Conservation (phyloP, 1,140 invertebrate genomes). For the Leucophenga varia region DNA sequence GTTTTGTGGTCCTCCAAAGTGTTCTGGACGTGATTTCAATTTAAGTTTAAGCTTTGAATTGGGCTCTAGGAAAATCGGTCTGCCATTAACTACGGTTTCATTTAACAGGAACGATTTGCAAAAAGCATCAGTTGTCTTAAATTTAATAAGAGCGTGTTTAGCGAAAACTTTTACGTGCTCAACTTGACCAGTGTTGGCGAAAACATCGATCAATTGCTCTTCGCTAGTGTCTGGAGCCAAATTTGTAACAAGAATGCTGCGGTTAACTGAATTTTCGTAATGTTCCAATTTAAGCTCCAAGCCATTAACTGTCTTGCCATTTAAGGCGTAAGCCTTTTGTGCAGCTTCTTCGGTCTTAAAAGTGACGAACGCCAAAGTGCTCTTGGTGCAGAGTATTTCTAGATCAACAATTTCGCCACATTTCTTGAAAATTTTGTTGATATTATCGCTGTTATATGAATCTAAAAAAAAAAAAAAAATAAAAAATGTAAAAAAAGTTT, state of each 20-base stretch:
- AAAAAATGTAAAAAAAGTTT: no score
- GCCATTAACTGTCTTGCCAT: constrained; percentile 26
- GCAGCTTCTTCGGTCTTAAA: constrained; percentile 21
- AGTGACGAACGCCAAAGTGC: constrained; percentile 30
- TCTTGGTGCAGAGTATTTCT: constrained; percentile 27
- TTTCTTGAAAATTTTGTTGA: constrained; percentile 37
- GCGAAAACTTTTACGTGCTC: constrained; percentile 11
- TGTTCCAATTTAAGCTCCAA: constrained; percentile 25
- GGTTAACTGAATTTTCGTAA: constrained; percentile 8
- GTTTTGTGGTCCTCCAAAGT: no score
- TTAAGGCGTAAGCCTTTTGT: constrained; percentile 26
- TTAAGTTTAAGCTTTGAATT: constrained; percentile 28
- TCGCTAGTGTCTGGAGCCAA: constrained; percentile 21
- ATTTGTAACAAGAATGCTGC: constrained; percentile 24
- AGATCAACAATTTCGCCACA: constrained; percentile 21
- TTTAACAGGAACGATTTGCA: constrained; percentile 43
- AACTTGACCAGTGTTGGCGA: constrained; percentile 26
- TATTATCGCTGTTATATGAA: constrained; percentile 8
- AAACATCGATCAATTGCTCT: constrained; percentile 17
- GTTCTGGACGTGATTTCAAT: no score
- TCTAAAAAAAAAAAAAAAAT: no score
- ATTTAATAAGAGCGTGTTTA: constrained; percentile 25
- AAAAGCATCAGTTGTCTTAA: constrained; percentile 27
- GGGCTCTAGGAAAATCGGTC: constrained; percentile 37
- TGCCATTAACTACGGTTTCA: constrained; percentile 15